phyloP scores from a whole-genome alignment of 2,797 vertebrate genomes.

The Poeciliopsis turneri region DNA sequence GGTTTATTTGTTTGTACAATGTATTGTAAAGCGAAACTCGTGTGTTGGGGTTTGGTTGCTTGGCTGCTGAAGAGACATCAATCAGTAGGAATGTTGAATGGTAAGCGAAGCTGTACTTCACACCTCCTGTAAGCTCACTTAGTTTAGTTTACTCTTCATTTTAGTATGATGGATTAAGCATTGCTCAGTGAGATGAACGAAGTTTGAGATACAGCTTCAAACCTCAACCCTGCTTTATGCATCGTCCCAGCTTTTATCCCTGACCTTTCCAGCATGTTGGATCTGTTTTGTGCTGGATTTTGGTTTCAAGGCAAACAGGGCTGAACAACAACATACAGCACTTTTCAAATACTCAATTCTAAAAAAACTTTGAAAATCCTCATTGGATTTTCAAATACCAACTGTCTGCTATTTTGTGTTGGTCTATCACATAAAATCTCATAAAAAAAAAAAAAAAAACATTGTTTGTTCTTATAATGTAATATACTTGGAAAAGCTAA shows the following conservation, averaged over 20 bases:
- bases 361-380: too few species aligned
- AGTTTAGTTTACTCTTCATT: neutral
- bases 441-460: neutral
- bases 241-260: neutral
- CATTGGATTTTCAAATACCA: too few species aligned
- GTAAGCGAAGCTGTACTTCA: conserved; percentile 45
- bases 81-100: conserved; percentile 64
- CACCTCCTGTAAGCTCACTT: neutral
- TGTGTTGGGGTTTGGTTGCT: conserved; percentile 18
- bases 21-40: conserved; percentile 18
- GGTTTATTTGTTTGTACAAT: conserved; percentile 19
- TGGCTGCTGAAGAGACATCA: conserved; percentile 35
- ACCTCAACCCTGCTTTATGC: neutral
- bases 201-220: neutral
- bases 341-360: too few species aligned
- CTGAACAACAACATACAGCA: neutral
- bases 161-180: neutral
- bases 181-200: neutral
- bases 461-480: neutral
- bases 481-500: neutral
- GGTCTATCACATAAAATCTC: neutral
- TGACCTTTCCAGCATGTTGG: neutral
- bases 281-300: neutral
- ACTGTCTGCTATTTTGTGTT: too few species aligned
- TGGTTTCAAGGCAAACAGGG: neutral